phyloP scores from a whole-genome alignment of 2,113 vertebrate genomes.

The Eulemur macaco region DNA sequence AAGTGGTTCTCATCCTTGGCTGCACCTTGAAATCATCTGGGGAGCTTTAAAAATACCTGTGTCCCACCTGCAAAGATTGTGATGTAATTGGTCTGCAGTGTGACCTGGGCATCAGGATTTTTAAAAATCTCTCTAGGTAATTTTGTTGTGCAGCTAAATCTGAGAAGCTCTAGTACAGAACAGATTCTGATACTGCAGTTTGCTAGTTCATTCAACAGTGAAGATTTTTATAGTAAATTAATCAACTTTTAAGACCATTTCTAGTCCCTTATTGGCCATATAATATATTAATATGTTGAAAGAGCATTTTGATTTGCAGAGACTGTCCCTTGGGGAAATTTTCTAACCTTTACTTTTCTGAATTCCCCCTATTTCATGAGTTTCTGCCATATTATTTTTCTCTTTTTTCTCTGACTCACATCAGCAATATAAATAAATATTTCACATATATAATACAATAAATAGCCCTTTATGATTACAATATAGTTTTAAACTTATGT shows the following conservation, averaged over 20 bases:
- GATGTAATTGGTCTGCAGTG: not conserved
- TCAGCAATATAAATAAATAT: not conserved
- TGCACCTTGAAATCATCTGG: not conserved
- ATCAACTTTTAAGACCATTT: not conserved
- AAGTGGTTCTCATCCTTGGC: not conserved
- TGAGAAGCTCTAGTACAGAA: not conserved
- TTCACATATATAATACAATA: not conserved
- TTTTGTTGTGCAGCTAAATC: not conserved
- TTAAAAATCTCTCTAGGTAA: not conserved
- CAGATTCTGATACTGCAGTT: not conserved
- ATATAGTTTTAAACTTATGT: not conserved
- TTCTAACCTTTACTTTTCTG: not conserved
- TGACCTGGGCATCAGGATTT: not conserved
- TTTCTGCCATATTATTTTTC: not conserved
- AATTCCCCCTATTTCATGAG: not conserved
- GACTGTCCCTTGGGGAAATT: not conserved
- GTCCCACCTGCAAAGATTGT: not conserved
- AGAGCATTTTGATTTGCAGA: not conserved
- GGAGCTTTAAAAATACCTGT: not conserved
- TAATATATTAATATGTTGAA: not conserved
- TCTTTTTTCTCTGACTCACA: not conserved
- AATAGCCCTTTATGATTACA: not conserved
- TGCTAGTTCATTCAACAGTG: not conserved
- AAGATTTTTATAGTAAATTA: slow-evolving; percentile 19
- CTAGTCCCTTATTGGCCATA: not conserved